Evolutionary conservation across 1,140 invertebrate species (phyloP).

Genomic region (Episyrphus balteatus): DNA sequence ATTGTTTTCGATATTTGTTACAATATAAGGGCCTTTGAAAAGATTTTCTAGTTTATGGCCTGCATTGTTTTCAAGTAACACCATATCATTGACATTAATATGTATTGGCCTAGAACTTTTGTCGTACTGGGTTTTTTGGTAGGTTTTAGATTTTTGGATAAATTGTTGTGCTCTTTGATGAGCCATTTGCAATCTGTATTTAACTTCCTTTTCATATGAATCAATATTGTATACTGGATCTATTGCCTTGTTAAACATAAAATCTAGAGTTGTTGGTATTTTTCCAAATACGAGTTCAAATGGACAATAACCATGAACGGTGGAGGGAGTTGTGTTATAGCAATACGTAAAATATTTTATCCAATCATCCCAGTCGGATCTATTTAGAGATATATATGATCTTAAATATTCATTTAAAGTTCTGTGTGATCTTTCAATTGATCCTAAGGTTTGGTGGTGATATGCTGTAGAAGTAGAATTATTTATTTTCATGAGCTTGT

Average conservation of each 20-base stretch:
- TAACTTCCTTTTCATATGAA: constrained; percentile 2
- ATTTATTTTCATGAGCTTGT: background rate
- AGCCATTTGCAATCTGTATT: constrained; percentile 4
- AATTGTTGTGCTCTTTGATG: background rate
- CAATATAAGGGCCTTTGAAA: background rate
- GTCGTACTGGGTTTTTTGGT: background rate
- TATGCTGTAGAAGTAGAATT: constrained; percentile 3
- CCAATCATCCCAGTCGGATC: constrained; percentile 7
- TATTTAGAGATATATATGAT: constrained; percentile 8
- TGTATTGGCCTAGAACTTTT: too few species aligned
- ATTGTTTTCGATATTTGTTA: background rate
- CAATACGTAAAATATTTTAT: background rate
- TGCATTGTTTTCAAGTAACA: too few species aligned
- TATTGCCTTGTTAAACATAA: background rate
- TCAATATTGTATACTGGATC: background rate
- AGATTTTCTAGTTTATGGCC: background rate
- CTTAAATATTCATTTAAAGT: constrained; percentile 11
- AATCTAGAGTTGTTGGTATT: background rate
- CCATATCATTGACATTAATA: too few species aligned
- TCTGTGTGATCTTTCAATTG: constrained; percentile 7
- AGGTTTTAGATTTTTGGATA: background rate
- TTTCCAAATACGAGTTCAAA: constrained; percentile 3
- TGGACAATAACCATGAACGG: background rate
- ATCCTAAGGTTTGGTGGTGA: constrained; percentile 1
- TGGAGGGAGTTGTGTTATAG: too few species aligned